phyloP scores from a whole-genome alignment of 2,113 vertebrate genomes.

The Eolophus roseicapilla region DNA sequence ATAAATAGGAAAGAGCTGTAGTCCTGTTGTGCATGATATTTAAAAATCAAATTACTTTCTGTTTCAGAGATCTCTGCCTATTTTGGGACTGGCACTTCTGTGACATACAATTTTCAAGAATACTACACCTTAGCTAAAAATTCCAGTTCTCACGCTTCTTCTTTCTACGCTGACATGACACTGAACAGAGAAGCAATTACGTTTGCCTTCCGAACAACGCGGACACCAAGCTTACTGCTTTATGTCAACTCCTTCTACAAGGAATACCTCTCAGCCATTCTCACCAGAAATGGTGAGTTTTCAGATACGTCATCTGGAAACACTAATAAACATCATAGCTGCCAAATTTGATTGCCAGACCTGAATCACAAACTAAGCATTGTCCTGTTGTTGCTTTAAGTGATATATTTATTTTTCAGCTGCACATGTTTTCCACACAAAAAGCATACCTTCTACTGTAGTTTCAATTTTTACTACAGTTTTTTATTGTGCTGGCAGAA shows the following conservation, averaged over 20 bases:
- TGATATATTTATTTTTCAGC: neutral
- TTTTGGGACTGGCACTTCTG: constrained; percentile 82
- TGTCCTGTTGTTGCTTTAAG: neutral
- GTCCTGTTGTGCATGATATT: neutral
- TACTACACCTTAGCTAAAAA: constrained; percentile 84
- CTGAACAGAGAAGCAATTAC: constrained; percentile 80
- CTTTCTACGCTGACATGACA: constrained; percentile 84
- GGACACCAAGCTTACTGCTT: constrained; percentile 83
- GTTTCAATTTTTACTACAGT: neutral
- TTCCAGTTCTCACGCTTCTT: constrained; percentile 80
- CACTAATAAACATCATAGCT: neutral
- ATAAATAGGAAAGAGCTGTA: neutral
- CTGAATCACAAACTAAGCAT: neutral
- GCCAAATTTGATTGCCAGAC: neutral
- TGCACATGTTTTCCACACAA: neutral
- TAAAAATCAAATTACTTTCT: neutral
- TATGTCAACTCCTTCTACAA: constrained; percentile 84
- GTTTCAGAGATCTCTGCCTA: constrained; percentile 88
- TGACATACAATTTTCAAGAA: constrained; percentile 88
- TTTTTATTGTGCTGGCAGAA: neutral
- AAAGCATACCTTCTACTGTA: neutral
- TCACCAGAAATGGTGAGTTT: constrained; percentile 87
- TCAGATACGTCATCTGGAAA: neutral
- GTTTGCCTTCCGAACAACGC: constrained; percentile 85
- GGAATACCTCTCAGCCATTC: constrained; percentile 84